Conservation (phyloP, 2,888 invertebrate genomes). For the Drosophila limbata region DNA sequence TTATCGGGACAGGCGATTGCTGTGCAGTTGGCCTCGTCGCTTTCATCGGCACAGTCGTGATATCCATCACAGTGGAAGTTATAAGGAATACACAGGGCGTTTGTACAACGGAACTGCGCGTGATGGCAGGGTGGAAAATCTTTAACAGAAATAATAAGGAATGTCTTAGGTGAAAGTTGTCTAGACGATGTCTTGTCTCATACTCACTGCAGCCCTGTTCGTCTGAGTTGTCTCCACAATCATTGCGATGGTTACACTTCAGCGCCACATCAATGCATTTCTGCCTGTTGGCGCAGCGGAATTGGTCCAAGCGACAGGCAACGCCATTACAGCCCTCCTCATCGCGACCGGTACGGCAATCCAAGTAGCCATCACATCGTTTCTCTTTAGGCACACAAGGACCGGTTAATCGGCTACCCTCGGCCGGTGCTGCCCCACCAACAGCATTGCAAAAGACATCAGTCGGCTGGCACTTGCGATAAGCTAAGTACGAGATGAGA, state of each 20-base stretch:
- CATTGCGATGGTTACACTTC: conserved; percentile 95
- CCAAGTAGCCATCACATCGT: conserved; percentile 95
- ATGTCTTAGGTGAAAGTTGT: conserved; percentile 5
- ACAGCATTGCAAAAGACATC: conserved; percentile 94
- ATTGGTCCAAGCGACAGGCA: conserved; percentile 93
- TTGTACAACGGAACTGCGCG: conserved; percentile 96
- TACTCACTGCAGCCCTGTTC: conserved; percentile 95
- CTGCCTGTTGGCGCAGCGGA: conserved; percentile 92
- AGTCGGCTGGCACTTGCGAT: conserved; percentile 93
- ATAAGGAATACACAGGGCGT: conserved; percentile 96
- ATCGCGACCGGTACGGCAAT: conserved; percentile 94
- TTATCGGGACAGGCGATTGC: conserved; percentile 94
- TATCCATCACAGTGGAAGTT: conserved; percentile 93
- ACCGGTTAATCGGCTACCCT: conserved; percentile 87
- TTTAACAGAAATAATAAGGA: conserved; percentile 76
- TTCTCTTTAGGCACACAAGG: conserved; percentile 95
- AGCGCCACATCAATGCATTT: conserved; percentile 92
- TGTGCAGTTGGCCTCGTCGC: conserved; percentile 95
- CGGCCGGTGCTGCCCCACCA: conserved; percentile 86
- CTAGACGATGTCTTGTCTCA: neutral
- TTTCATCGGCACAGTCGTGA: conserved; percentile 96
- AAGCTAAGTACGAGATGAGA: conserved; percentile 87
- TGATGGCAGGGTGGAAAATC: conserved; percentile 95
- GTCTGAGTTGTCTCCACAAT: conserved; percentile 96
- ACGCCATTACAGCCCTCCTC: conserved; percentile 91